Evolutionary conservation across 2,797 vertebrate species (phyloP).

Genomic region (Loris lydekkerianus): DNA sequence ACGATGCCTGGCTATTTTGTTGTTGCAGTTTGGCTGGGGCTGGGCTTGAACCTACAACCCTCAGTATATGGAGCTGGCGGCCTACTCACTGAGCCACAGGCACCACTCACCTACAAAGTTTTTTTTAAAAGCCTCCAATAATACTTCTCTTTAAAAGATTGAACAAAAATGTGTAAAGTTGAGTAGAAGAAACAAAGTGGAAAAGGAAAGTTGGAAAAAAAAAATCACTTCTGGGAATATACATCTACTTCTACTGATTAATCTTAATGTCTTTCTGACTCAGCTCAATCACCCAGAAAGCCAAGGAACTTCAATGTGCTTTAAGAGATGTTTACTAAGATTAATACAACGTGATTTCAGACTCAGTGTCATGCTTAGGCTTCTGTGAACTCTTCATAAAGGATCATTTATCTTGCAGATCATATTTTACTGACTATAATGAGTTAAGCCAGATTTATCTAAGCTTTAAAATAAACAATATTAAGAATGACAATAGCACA

Average conservation of each 20-base stretch:
- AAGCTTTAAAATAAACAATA: slow-evolving; percentile 53
- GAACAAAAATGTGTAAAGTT: background rate
- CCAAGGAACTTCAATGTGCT: background rate
- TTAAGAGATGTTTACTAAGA: background rate
- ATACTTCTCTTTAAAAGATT: slow-evolving; percentile 2
- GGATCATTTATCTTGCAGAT: slow-evolving; percentile 11
- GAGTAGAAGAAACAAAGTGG: background rate
- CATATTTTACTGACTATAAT: slow-evolving; percentile 19
- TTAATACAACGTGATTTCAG: background rate
- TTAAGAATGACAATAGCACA: background rate
- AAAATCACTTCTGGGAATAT: background rate
- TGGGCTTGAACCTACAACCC: no score
- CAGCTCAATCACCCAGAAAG: background rate
- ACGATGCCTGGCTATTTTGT: no score
- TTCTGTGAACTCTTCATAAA: background rate
- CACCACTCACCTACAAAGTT: background rate
- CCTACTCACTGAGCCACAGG: no score
- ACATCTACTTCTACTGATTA: background rate
- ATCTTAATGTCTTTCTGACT: background rate
- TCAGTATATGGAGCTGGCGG: no score
- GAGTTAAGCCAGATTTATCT: background rate
- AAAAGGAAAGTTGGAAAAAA: background rate
- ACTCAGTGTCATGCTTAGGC: background rate
- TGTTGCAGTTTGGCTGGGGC: no score
- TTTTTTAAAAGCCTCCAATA: background rate